Evolutionary conservation across 2,113 vertebrate genomes (phyloP), one percentile per base, ranked within the genome.

Genomic region (Callaeas wilsoni): DNA sequence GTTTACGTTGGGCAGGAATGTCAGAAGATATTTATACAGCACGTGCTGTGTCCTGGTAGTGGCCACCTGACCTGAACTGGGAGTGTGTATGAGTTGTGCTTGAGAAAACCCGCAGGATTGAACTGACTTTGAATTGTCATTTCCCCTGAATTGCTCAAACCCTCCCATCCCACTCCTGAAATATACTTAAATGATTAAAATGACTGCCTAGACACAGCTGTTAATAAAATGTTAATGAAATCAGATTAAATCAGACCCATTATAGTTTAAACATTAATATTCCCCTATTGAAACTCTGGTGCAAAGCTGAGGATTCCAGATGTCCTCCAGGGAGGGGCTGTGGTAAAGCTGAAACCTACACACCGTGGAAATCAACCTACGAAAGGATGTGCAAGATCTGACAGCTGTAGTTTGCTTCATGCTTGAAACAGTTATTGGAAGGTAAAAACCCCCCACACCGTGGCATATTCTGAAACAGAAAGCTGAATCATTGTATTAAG

Each of bases 181-280:
- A 89, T 74, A 74, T 1, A 47, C 60, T 67, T 52, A 46, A 90
- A 80, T 95, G 83, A 90, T 90, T 94, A 39, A 94, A 94, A 75
- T 81, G n/a, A 73, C 76, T 74, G 80, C 90, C 76, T 77, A 81
- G 76, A 84, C 76, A 67, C 42, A 81, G 68, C 56, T 74, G 76
- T 90, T 94, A 93, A 95, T 88, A 95, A 95, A 92, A 90, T 81
- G 80, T 92, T 95, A 90, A 94, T 91, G 80, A 90, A 90, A 89
- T 80, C 88, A 76, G 82, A 82, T 94, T 90, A 83, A 88, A 84
- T 93, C 79, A 89, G 73, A 50, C 52, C 68, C 42, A 50, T 90
- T 88, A 55, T 50, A 70, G 35, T 94, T 83, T 93, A 93, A 96
- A 86, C 90, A 93, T 87, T 95, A 80, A 88, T 89, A 89, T 90